Base-by-base conservation (phyloP, 1,140 invertebrate species). In the Bombus huntii region DNA sequence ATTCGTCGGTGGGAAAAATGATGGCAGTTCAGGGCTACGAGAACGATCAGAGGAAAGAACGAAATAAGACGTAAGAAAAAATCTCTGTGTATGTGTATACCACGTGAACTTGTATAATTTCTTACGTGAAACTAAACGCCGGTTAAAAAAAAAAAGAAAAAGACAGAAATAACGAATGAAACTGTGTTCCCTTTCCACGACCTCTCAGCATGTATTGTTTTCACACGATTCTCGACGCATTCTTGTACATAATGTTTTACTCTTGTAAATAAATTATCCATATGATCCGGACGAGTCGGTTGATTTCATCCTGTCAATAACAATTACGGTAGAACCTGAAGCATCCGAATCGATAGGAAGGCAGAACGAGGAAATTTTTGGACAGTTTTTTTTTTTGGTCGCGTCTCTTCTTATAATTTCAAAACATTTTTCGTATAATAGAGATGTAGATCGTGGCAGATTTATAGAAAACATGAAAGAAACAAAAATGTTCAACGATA, bases 231-330 rank as follows among this genome's bases (percentile, higher is more conserved):
- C 88, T 92, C 83, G 86, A 88, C 78, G 86, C 86, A 87, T 91
- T 90, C 89, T 92, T 92, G 92, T 92, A 92, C 85, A 92, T 92
- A 92, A 92, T 92, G 87, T 92, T 92, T 92, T 92, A 92, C 92
- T 92, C 92, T 92, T 92, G 91, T 92, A 92, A 92, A 92, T 92
- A 92, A 92, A 92, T 87, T 91, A 91, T 87, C 89, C 90, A 90
- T 84, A 89, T 66, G 80, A 91, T 73, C 62, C 34, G 28, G n/a
- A 68, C 42, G 18, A 15, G 34, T 25, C 1, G 25, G 9, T 57
- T 74, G 5, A 53, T 53, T 53, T 53, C 18, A 53, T 53, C 47
- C 47, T 53, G 6, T 53, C 18, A 6, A 53, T 53, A 53, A 22
- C 22, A 53, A 53, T 53, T 22, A 53, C 47, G 47, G 5, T 53